Evolutionary conservation across 2,113 vertebrate genomes (phyloP), one percentile per base, ranked within the genome.

Genomic region (Dryoscopus gambensis): DNA sequence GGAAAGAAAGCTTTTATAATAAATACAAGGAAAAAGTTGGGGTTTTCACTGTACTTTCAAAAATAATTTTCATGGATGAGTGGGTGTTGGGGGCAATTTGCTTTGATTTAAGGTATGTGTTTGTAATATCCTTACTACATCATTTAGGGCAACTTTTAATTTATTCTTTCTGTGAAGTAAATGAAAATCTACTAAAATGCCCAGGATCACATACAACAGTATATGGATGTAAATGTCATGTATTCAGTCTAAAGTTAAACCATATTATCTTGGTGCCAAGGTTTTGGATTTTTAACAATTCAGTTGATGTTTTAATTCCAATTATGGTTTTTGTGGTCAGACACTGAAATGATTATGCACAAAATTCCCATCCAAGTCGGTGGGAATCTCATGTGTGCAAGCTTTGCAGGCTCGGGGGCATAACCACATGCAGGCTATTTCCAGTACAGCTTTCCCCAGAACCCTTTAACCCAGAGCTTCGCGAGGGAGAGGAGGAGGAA

Each of bases 251-350:
- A 44, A 77, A 96, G 82, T 80, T 67, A 90, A 94, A 84, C 67
- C 42, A 7, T 87, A 93, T 90, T 84, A 83, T 77, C 87, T 81
- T 81, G 82, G 87, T 96, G 93, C 95, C 93, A 91, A 96, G 49
- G 71, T 74, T 96, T 93, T 95, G 95, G 64, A 60, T 91, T 94
- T 95, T 85, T 93, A 96, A 88, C 84, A 80, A 60, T 83, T 91
- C 76, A 8, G 80, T 79, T 47, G 87, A 73, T 96, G 88, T 87
- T 97, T 97, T 96, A 96, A 96, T 96, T 89, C 87, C 83, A 91
- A n/a, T 96, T 97, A 89, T 87, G 93, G 96, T 52, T 95, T 95
- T 82, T 96, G 96, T 93, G 95, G 95, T 89, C 90, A 96, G 95
- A 95, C 93, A 20, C 85, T 94, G 90, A 86, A 89, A 84, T 27